Evolutionary conservation across 2,113 vertebrate species (phyloP), one percentile per base, ranked within the genome.

Genomic region (Podocnemis expansa): DNA sequence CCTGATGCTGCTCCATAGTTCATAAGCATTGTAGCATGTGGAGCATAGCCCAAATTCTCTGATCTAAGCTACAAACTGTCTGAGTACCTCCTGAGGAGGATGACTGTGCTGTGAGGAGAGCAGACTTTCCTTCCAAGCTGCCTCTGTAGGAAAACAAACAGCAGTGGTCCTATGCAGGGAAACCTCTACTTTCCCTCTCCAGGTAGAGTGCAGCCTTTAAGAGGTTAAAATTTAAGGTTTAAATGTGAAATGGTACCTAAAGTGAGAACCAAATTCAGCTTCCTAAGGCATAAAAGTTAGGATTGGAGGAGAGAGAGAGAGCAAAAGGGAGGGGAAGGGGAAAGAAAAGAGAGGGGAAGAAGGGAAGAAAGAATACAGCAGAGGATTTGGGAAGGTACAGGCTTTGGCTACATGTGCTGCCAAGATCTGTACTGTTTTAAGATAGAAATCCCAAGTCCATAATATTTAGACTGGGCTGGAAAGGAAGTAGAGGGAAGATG

Each of bases 401-500:
- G 2, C 54, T 49, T 70, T 85, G 56, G 6, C 19, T 82, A 82
- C 3, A 14, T n/a, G n/a, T n/a, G n/a, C n/a, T 83, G 54, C 80
- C 73, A 49, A 12, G 85, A 60, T 87, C 47, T 89, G 41, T 84
- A 82, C 8, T 75, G 49, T 81, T 67, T 25, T 82, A 24, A 55
- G 63, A 29, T 0, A 4, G 9, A 70, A 78, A 10, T n/a, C 34
- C 52, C 34, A 75, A 51, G 45, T 70, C 78, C 54, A 51, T 0
- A 0, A 82, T 75, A 34, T 31, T 10, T 73, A 49, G 31, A 41
- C 2, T 1, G 0, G 2, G 19, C 17, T 6, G 80, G 12, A 49
- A 22, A 81, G 16, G 70, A 89, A 79, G 76, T 6, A 87, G 80
- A 89, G 80, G 13, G 52, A 60, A 90, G 81, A 52, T 34, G 63